These are phyloP conservation scores for Stigmatopora nigra DNA, from an alignment of 2,113 vertebrate species.

Conservation along the genomic window DNA sequence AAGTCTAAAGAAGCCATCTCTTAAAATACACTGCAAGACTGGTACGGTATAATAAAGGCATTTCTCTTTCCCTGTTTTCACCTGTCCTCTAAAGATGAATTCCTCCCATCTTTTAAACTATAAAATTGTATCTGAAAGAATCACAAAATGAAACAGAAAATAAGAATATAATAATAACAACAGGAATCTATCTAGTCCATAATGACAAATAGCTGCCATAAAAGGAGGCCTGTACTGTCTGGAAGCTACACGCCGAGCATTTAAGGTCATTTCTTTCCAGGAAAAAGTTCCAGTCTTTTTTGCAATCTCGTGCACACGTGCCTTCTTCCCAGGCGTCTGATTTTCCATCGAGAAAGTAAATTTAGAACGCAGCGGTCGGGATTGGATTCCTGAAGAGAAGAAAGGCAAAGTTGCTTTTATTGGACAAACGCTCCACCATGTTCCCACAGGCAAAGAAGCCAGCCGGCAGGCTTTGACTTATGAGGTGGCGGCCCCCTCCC, in stretches of 20 bases:
- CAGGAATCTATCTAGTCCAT: not conserved
- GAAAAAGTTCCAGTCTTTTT: not conserved
- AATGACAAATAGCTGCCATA: not conserved
- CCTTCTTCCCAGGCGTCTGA: not conserved
- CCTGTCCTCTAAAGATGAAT: not conserved
- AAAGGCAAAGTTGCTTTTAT: constrained; percentile 5
- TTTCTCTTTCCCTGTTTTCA: not conserved
- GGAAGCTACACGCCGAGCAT: not conserved
- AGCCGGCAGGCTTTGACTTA: constrained; percentile 7
- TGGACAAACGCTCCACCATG: not conserved
- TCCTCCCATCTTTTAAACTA: not conserved
- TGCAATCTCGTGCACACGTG: no score
- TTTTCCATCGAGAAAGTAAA: constrained; percentile 1
- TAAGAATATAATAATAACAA: not conserved
- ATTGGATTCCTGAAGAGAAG: constrained; percentile 5
- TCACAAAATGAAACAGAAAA: not conserved
- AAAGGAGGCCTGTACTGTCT: not conserved
- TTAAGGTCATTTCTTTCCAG: not conserved
- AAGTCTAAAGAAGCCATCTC: not conserved
- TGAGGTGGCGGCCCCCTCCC: not conserved
- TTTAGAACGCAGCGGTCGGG: not conserved
- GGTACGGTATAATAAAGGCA: no score
- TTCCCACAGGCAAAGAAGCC: constrained; percentile 4
- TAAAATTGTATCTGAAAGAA: not conserved
- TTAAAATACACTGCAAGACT: not conserved